Evolutionary conservation across 2,888 invertebrate genomes (phyloP).

Genomic region (Cheilosia grossa): DNA sequence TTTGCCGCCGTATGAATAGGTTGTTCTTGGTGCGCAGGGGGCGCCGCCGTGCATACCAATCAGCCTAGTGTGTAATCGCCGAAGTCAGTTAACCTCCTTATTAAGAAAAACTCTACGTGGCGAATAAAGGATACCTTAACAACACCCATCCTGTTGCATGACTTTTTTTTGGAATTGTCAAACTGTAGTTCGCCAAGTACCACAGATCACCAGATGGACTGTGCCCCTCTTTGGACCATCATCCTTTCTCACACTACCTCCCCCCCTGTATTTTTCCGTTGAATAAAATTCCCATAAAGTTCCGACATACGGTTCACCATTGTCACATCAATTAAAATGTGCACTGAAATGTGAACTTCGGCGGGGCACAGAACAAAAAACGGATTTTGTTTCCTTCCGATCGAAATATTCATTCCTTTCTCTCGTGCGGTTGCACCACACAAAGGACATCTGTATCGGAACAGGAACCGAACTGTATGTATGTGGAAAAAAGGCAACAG

Average conservation of each 20-base stretch:
- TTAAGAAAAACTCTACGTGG: too few relatives aligned
- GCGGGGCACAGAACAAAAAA: conserved; percentile 39
- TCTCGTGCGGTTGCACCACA: conserved; percentile 48
- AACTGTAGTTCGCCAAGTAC: neutral
- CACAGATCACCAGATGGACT: neutral
- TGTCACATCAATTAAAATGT: conserved; percentile 75
- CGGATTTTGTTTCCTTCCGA: conserved; percentile 68
- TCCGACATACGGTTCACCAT: conserved; percentile 67
- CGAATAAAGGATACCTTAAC: too few relatives aligned
- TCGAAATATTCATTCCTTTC: conserved; percentile 65
- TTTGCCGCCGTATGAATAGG: conserved; percentile 14
- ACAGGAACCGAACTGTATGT: conserved; percentile 18
- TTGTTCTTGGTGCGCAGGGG: too few relatives aligned
- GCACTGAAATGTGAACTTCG: conserved; percentile 71
- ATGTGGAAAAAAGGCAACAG: conserved; percentile 34
- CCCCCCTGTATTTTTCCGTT: conserved; percentile 41
- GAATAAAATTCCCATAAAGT: conserved; percentile 69
- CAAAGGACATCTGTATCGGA: conserved; percentile 66
- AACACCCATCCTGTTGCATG: too few relatives aligned
- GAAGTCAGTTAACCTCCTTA: too few relatives aligned
- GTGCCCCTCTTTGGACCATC: conserved; percentile 13
- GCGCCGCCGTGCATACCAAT: too few relatives aligned
- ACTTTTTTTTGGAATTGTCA: neutral
- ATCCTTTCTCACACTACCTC: neutral
- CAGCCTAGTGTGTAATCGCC: too few relatives aligned